A percentile compares a stretch with the other conserved stretches of the same genome.
Conservation (phyloP, 2,888 invertebrate genomes). For the Ormyrus labotus region DNA sequence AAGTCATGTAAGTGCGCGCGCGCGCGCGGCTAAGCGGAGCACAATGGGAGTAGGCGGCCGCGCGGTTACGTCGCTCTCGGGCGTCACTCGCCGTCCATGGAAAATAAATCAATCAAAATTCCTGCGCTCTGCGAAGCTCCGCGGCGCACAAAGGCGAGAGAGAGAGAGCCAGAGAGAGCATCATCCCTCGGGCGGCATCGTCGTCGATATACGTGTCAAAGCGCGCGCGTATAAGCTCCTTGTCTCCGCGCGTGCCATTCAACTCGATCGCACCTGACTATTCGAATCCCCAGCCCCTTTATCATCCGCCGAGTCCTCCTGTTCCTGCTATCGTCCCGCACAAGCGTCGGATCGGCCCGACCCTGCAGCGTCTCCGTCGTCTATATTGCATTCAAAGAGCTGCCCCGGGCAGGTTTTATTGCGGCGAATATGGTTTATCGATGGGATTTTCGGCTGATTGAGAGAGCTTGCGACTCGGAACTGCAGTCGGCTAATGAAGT, state of each 20-base stretch:
- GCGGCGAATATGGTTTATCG: too few species aligned
- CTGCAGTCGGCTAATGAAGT: too few species aligned
- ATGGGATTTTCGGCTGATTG: too few species aligned
- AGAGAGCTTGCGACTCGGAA: too few species aligned
- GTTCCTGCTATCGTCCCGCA: background rate
- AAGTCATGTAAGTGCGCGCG: conserved; percentile 32
- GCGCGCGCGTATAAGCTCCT: conserved; percentile 38
- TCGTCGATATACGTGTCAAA: conserved; percentile 36
- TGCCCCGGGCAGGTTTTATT: too few species aligned
- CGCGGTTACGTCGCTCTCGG: background rate
- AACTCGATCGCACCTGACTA: conserved; percentile 51
- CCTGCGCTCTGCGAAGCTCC: background rate
- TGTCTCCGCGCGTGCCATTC: conserved; percentile 29
- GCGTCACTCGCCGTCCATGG: conserved; percentile 21
- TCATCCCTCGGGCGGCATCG: too few species aligned
- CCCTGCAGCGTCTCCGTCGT: background rate
- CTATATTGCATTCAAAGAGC: too few species aligned
- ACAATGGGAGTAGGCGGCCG: background rate
- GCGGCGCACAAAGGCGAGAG: conserved; percentile 32
- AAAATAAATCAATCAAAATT: conserved; percentile 55
- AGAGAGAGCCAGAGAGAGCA: too few species aligned
- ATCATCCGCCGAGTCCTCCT: conserved; percentile 14
- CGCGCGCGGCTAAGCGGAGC: background rate
- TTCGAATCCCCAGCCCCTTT: conserved; percentile 41
- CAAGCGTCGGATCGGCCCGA: background rate